phyloP scores from a whole-genome alignment of 2,888 invertebrate species.

The Drosophila emarginata region DNA sequence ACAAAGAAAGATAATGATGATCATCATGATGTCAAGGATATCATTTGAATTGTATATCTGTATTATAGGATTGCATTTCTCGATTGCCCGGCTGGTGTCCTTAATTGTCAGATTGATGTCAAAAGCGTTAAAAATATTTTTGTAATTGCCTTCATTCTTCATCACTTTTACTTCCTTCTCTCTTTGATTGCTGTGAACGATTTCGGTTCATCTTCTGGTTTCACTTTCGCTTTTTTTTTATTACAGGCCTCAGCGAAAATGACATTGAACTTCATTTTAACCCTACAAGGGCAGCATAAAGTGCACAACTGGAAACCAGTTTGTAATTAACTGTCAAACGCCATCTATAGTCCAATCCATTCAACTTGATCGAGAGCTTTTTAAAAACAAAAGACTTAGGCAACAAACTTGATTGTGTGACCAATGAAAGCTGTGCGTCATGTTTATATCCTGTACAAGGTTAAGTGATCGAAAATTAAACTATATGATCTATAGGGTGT shows the following conservation, averaged over 20 bases:
- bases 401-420: conserved; percentile 37
- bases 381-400: conserved; percentile 38
- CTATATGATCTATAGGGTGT: too few species aligned
- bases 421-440: not conserved
- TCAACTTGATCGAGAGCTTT: not conserved
- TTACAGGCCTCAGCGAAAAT: not conserved
- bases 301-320: conserved; percentile 21
- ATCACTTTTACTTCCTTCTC: conserved; percentile 17
- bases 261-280: conserved; percentile 19
- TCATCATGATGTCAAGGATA: not conserved
- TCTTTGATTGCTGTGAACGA: not conserved
- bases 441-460: too few species aligned
- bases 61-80: not conserved
- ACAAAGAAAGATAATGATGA: conserved; percentile 7
- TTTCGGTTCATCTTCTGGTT: not conserved
- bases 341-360: not conserved
- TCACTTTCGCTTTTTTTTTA: conserved; percentile 44
- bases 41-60: not conserved
- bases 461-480: too few species aligned
- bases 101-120: conserved; percentile 7
- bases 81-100: not conserved
- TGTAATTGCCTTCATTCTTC: not conserved
- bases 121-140: not conserved
- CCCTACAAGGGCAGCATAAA: conserved; percentile 34
- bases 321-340: not conserved